A percentile compares a stretch with the other conserved stretches of the same genome.
These are phyloP conservation scores for Notothenia rossii DNA, from an alignment of 2,113 vertebrate genomes.

Conservation along the genomic window DNA sequence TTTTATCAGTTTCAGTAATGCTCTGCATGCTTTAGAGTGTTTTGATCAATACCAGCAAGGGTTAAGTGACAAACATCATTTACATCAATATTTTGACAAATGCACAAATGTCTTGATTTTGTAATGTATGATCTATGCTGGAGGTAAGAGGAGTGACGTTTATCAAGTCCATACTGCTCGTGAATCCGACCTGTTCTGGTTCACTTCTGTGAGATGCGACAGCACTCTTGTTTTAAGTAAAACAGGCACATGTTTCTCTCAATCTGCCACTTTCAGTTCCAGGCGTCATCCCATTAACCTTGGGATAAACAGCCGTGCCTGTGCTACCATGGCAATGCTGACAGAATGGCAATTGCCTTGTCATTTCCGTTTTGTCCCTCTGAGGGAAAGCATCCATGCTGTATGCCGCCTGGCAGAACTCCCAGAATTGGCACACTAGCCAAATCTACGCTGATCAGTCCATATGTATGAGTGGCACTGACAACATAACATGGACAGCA, in stretches of 20 bases:
- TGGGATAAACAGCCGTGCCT: slow-evolving; percentile 83
- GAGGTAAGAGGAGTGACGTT: neutral
- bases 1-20: neutral
- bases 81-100: neutral
- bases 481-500: slow-evolving; percentile 67
- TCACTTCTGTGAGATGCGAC: slow-evolving; percentile 61
- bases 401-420: slow-evolving; percentile 79
- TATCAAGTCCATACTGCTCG: slow-evolving; percentile 11
- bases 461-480: slow-evolving; percentile 67
- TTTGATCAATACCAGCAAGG: neutral
- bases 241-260: slow-evolving; percentile 84
- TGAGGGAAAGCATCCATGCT: slow-evolving; percentile 77
- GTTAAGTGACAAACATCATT: neutral
- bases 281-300: slow-evolving; percentile 86
- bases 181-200: slow-evolving; percentile 44
- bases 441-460: slow-evolving; percentile 73
- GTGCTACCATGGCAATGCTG: slow-evolving; percentile 82
- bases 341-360: slow-evolving; percentile 85
- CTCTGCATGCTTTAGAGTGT: neutral
- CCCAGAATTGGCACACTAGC: slow-evolving; percentile 75
- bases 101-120: slow-evolving; percentile 6
- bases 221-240: slow-evolving; percentile 78
- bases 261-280: slow-evolving; percentile 80
- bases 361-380: slow-evolving; percentile 86
- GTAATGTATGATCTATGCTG: slow-evolving; percentile 4